Base-by-base conservation (phyloP, 2,888 invertebrate genomes). In the Synergus japonicus region DNA sequence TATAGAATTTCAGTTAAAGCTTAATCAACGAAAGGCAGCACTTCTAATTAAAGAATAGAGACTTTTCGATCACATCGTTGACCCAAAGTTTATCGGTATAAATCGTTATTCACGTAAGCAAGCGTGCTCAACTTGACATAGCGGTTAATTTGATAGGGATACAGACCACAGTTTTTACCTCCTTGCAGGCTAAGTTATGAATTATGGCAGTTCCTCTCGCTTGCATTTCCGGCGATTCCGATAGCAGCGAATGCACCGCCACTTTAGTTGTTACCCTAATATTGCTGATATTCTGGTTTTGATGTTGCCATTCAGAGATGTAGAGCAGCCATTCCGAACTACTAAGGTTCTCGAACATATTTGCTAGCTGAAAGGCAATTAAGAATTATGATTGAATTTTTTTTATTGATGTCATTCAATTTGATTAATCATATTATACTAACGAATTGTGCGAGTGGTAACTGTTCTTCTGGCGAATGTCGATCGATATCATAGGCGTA, bases 151-250 rank as follows among this genome's bases (percentile, higher is more conserved):
- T 49, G 79, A 82, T 82, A 84, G 89, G 90, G 95, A 95, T 96
- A 96, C 97, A 94, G 96, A 97, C 97, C 97, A 98, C 97, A 92
- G 97, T 97, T 95, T 97, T 98, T 94, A 98, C 97, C 96, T 98
- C 98, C 96, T 97, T 98, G 94, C 97, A 96, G 92, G 97, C 97
- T 88, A 98, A 94, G 93, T 98, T 98, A 93, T 97, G 96, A 87
- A 98, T 95, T 85, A 98, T 96, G 87, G 97, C 97, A 1, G 97
- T 95, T 83, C 98, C 98, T 84, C 95, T 93, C 85, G 97, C 96
- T 90, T 97, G 96, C 86, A 98, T 93, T 85, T 94, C 94, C 18
- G 94, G 92, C 79, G 95, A 94, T 82, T 96, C 96, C 29, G 96
- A 95, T 60, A 98, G 94, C 85, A 97, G 92, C 83, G 96, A 95